These are phyloP conservation scores for Sphecodes monilicornis DNA, from an alignment of 2,888 invertebrate species.

Conservation along the genomic window DNA sequence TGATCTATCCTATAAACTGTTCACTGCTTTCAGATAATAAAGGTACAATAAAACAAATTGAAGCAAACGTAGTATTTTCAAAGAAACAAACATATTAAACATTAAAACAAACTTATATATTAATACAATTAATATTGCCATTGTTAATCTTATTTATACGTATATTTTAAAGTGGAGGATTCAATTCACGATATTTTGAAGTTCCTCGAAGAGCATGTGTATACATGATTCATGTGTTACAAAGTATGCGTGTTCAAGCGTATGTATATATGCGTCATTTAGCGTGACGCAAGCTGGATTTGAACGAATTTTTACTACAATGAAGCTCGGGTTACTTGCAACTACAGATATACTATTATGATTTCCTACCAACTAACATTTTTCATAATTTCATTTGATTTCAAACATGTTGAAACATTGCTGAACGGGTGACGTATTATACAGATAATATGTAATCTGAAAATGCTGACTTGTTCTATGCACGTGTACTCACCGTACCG, in stretches of 20 bases:
- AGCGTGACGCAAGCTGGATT: background rate
- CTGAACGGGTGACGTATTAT: background rate
- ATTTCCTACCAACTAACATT: background rate
- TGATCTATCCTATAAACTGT: background rate
- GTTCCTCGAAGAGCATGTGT: background rate
- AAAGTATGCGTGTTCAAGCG: background rate
- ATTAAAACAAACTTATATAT: background rate
- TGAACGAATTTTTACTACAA: background rate
- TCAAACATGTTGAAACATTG: background rate
- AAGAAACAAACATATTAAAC: background rate
- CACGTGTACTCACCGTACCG: background rate
- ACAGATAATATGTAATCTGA: background rate
- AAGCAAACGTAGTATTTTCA: background rate
- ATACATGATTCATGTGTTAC: slow-evolving; percentile 10
- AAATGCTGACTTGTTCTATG: background rate
- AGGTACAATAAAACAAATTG: background rate
- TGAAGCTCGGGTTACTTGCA: background rate
- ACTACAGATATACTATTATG: background rate
- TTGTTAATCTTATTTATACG: background rate
- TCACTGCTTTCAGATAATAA: background rate
- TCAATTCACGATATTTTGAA: background rate
- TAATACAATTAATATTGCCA: background rate
- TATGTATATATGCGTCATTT: background rate
- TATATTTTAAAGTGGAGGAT: background rate
- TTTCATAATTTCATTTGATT: background rate